Base-by-base conservation (phyloP, 2,888 invertebrate species). In the Drosophila koepferae region DNA sequence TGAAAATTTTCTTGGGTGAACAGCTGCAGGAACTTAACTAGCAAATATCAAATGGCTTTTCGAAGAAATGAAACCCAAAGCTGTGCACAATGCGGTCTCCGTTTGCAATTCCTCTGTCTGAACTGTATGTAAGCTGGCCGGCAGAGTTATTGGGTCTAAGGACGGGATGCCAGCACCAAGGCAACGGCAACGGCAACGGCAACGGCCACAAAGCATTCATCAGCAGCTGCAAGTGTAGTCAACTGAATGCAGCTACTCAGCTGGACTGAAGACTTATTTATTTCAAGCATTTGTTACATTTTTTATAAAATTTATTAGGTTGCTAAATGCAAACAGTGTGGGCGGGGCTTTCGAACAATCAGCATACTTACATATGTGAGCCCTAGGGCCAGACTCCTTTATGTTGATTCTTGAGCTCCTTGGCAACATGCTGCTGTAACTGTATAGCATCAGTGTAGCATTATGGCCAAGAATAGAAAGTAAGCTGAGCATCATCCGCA, bases 141-240 rank as follows among this genome's bases (percentile, higher is more conserved):
- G 34, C 41, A 43, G 20, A 48, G 16, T 23, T 36, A 51, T 51
- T 16, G 23, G 28, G 9, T 36, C 4, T 8, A 53, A 7, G 18
- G 51, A 40, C 28, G 28, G n/a, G 31, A n/a, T 8, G 38, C 34
- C 14, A 23, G 20, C 46, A 36, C 14, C 31, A 43, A 53, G 51
- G 44, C 31, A 67, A 71, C 67, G 28, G 58, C 56, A 78, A 40
- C 74, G 28, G 54, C 56, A 78, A 40, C 71, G 28, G 58, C 56
- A 28, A 43, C 65, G 28, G 58, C 56, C 77, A 40, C 74, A 72
- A 36, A 60, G 63, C 72, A 83, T 86, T 65, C 72, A 86, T 86
- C 84, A 71, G 48, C 81, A 83, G 68, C 81, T 78, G 79, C 80
- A 81, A 73, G 75, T 71, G 59, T 64, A 66, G 38, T 14, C 56